A percentile compares a stretch with the other conserved stretches of the same genome.
These are phyloP conservation scores for Sebastes schlegelii DNA, from an alignment of 2,113 vertebrate species.

Conservation along the genomic window DNA sequence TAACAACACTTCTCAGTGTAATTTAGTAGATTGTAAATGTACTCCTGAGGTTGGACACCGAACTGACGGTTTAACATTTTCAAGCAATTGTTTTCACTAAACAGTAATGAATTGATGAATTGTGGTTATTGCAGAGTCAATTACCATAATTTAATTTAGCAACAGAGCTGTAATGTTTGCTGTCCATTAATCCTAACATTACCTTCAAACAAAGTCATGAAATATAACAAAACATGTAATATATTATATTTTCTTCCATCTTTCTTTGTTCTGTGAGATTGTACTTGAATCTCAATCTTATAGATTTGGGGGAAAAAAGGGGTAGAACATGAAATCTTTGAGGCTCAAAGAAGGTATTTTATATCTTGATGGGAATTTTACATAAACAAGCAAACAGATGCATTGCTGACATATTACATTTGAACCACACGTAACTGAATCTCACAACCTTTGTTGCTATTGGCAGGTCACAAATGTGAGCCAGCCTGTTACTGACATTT, in stretches of 20 bases:
- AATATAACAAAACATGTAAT: background rate
- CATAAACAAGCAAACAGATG: background rate
- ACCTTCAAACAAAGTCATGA: background rate
- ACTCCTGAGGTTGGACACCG: background rate
- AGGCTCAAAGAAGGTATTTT: background rate
- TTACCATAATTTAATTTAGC: constrained; percentile 2
- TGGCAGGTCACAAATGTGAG: constrained; percentile 3
- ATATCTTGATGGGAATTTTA: background rate
- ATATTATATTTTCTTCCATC: background rate
- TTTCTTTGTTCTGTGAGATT: background rate
- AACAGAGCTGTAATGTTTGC: background rate
- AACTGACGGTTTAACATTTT: background rate
- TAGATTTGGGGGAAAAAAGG: background rate
- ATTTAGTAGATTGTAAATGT: background rate
- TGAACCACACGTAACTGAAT: background rate
- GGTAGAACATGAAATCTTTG: background rate
- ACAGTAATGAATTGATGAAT: background rate
- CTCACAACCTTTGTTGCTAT: background rate
- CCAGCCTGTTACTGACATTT: background rate
- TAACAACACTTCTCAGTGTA: background rate
- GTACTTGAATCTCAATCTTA: background rate
- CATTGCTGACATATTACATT: background rate
- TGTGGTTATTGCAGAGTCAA: background rate
- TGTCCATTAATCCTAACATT: background rate
- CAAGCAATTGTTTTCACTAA: background rate